These are phyloP conservation scores for Enteromius treurensis DNA, from an alignment of 2,797 vertebrate species.

Conservation along the genomic window DNA sequence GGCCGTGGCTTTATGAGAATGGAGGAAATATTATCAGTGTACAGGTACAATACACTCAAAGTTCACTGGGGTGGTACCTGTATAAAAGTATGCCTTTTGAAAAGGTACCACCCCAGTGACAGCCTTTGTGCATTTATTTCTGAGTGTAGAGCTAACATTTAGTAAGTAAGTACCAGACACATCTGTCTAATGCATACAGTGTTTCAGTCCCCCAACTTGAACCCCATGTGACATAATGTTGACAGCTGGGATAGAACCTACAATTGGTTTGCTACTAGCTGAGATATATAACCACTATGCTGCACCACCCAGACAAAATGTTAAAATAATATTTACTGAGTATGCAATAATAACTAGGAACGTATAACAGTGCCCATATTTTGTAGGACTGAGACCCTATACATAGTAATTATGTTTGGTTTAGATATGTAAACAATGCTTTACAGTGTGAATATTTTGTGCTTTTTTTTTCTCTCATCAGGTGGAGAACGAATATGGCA, in stretches of 20 bases:
- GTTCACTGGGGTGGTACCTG: too few relatives aligned
- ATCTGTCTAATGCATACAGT: not conserved
- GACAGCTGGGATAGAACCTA: constrained; percentile 1
- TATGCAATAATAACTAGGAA: too few relatives aligned
- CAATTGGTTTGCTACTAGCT: not conserved
- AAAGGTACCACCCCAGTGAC: too few relatives aligned
- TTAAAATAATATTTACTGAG: constrained; percentile 8
- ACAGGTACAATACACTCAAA: constrained; percentile 78
- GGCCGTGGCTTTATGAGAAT: constrained; percentile 85
- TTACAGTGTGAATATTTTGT: constrained; percentile 1
- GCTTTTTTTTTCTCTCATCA: constrained; percentile 63
- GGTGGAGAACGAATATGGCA: constrained; percentile 98
- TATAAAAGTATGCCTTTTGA: too few relatives aligned
- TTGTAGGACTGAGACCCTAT: not conserved
- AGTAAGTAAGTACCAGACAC: not conserved
- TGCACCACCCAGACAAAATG: not conserved
- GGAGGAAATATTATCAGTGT: constrained; percentile 95
- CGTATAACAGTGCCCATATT: too few relatives aligned
- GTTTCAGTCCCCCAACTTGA: not conserved
- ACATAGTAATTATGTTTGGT: not conserved
- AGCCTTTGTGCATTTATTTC: too few relatives aligned
- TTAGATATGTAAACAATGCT: constrained; percentile 3
- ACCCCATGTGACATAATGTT: not conserved
- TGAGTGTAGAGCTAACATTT: not conserved
- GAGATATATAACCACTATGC: constrained; percentile 13